Evolutionary conservation across 2,113 vertebrate genomes (phyloP).

Genomic region (Xenus cinereus): DNA sequence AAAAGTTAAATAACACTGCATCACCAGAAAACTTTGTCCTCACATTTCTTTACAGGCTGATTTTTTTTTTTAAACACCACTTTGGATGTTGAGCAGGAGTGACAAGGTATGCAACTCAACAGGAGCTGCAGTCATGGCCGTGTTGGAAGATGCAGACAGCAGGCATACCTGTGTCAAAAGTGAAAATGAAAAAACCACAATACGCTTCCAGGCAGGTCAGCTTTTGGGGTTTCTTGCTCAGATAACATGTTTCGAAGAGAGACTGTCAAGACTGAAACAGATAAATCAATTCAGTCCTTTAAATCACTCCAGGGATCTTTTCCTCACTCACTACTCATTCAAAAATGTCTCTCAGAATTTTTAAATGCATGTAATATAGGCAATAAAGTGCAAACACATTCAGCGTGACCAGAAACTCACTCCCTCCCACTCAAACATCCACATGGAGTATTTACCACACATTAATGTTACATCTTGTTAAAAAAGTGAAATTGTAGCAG

Average conservation of each 20-base stretch:
- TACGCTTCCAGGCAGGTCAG: not conserved
- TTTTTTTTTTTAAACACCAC: not conserved
- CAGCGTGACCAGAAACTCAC: slow-evolving; percentile 1
- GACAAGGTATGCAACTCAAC: not conserved
- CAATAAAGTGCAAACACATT: slow-evolving; percentile 16
- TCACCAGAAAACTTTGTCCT: not conserved
- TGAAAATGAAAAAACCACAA: not conserved
- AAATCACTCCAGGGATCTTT: slow-evolving; percentile 46
- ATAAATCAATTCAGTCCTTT: slow-evolving; percentile 42
- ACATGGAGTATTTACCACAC: not conserved
- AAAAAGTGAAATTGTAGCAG: not conserved
- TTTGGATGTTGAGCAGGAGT: not conserved
- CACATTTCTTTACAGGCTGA: not conserved
- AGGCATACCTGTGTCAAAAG: not conserved
- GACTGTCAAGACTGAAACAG: slow-evolving; percentile 10
- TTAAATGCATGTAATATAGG: not conserved
- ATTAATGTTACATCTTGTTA: not conserved
- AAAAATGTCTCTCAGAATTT: not conserved
- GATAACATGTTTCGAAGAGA: slow-evolving; percentile 11
- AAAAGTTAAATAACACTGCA: not conserved
- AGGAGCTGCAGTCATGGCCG: not conserved
- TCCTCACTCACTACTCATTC: slow-evolving; percentile 20
- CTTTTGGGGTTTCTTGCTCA: not conserved
- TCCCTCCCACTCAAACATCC: not conserved
- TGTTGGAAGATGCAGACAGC: not conserved